Evolutionary conservation across 2,113 vertebrate genomes (phyloP), one percentile per base, ranked within the genome.

Genomic region (Heptranchias perlo): DNA sequence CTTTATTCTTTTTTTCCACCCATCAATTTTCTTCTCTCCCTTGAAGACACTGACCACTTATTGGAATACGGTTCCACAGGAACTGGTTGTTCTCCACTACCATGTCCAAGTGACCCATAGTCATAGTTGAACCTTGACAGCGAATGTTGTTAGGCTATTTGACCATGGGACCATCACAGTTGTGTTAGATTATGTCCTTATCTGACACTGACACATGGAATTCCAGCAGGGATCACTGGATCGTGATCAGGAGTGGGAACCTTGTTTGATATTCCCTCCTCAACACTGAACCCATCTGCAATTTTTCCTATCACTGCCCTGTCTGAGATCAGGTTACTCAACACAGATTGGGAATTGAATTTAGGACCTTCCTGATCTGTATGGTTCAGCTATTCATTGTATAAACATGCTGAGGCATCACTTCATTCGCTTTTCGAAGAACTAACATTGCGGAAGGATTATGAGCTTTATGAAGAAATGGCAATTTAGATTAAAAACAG

Each of bases 401-500:
- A 23, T 62, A 23, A 93, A 93, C 58, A 93, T 64, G 58, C 89
- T 62, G 89, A 44, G 89, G 16, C 35, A 93, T 44, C 18, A 44
- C 5, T 47, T 44, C 5, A 47, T 44, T 82, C 76, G 18, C 16
- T 39, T 64, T 93, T 39, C 89, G 39, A 39, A 23, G 89, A 93
- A 23, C 58, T 61, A 21, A 64, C 47, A 52, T 73, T 73, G 47
- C 4, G 7, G 93, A 39, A 2, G 94, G 94, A 95, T 95, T 95
- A 95, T 69, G 94, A 95, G 94, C 65, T 95, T 95, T 95, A 49
- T n/a, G 31, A 25, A 69, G 44, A 95, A 95, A 95, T 73, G 94
- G 39, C 47, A 67, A 95, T 69, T 95, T 95, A 49, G 94, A 95
- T 69, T 49, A 95, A 95, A 95, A 95, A 69, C 94, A 69, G 94